Percentiles rank a stretch among this genome's conserved stretches.
These are phyloP conservation scores for Erebia ligea DNA, from an alignment of 2,888 invertebrate species.

Conservation along the genomic window DNA sequence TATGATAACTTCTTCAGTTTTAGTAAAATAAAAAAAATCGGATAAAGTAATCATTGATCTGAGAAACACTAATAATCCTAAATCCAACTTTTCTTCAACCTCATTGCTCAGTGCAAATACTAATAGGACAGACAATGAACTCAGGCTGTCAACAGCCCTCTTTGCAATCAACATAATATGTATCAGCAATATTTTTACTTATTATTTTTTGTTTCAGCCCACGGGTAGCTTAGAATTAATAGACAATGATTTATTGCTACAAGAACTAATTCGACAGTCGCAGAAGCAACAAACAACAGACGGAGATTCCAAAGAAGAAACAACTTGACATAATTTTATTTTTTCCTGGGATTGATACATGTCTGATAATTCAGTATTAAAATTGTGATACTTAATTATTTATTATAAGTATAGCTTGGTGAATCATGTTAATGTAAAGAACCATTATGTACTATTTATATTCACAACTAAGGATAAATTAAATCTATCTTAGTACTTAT, in stretches of 20 bases:
- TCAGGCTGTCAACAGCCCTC: too few relatives aligned
- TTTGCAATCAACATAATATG: neutral
- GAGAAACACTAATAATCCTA: too few relatives aligned
- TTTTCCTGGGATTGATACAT: constrained; percentile 64
- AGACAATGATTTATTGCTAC: constrained; percentile 71
- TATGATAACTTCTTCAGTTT: too few relatives aligned
- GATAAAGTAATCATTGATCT: too few relatives aligned
- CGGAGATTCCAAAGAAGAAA: constrained; percentile 57
- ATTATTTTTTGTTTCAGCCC: constrained; percentile 55
- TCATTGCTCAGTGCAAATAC: neutral
- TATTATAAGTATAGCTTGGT: constrained; percentile 41
- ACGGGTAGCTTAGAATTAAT: constrained; percentile 69
- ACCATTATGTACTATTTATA: constrained; percentile 25
- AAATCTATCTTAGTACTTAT: constrained; percentile 3
- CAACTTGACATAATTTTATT: constrained; percentile 71
- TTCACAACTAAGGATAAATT: constrained; percentile 22
- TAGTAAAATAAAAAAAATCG: too few relatives aligned
- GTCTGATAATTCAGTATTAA: constrained; percentile 71
- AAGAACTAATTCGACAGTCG: constrained; percentile 70
- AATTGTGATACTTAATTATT: constrained; percentile 53
- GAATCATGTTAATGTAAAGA: constrained; percentile 28
- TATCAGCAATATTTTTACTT: neutral
- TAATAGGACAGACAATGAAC: neutral
- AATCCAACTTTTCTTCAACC: too few relatives aligned
- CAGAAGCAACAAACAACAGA: constrained; percentile 55